Evolutionary conservation across 2,113 vertebrate species (phyloP), one percentile per base, ranked within the genome.

Genomic region (Athene noctua): DNA sequence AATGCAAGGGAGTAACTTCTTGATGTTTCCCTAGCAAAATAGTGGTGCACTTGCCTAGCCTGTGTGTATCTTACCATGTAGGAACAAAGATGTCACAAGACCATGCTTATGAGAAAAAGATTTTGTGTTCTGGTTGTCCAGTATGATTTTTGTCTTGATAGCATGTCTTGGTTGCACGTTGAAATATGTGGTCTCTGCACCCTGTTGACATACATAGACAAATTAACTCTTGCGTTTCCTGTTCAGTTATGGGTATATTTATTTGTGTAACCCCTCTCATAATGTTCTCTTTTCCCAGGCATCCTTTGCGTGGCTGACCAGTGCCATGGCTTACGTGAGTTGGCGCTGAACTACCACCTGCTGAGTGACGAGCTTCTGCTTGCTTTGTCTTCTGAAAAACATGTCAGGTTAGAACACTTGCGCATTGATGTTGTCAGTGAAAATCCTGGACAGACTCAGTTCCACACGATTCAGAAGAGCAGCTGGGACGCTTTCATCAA

Each of bases 401-500:
- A 99, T 1, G 99, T 99, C 92, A 96, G 99, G 84, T 97, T 99
- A 72, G 99, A 99, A 97, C 99, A 99, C 94, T 98, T 99, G 89
- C 98, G 99, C 91, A 99, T 99, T 26, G 99, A 99, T 10, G 99
- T 99, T n/a, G 99, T 99, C 96, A 99, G 99, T 54, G 99, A 99
- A 91, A 99, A 99, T 87, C 99, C 99, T 0, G 99, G 99, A 87
- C 99, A 99, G 98, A 98, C 97, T 81, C 99, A 99, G 91, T 99
- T 99, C 93, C 99, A 99, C 97, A 97, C 98, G 8, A 99, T 99
- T 94, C 99, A 99, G 97, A 99, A 99, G 97, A 99, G 99, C 98
- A 99, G 99, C 98, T 99, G 99, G 99, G 99, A 99, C n/a, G 99
- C 99, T 97, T 99, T 99, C 98, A 98, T 99, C 97, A 98, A 97